Evolutionary conservation across 2,113 vertebrate species (phyloP), one percentile per base, ranked within the genome.

Genomic region (Sceloporus undulatus): DNA sequence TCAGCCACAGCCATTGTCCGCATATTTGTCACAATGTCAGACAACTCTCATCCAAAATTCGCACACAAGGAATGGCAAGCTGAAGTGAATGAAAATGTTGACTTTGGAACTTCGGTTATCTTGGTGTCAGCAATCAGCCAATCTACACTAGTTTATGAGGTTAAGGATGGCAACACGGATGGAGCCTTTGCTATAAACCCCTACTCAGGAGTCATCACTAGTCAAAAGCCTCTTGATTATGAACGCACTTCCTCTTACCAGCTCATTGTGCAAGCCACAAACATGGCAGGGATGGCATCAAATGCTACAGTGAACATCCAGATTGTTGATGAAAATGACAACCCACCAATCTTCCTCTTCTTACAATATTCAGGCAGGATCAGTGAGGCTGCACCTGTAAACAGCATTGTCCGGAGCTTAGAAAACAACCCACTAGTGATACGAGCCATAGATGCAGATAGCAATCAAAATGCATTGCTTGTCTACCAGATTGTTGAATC

Each of bases 221-320:
- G 96, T 77, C 98, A 97, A 65, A 98, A 95, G 87, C 48, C 89
- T 13, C 96, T 99, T 27, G 99, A 99, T 94, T 99, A 98, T 38
- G 99, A 99, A 92, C 95, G 9, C 0, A 91, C 92, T 85, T 92
- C 98, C 23, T 98, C 95, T 34, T 99, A 99, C 85, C 96, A 95
- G 13, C 97, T 99, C 27, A 96, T 94, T 0, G n/a, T 99, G 19
- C 98, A 98, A 90, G 98, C 98, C 82, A 97, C 97, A 48, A 99
- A 99, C 95, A 99, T 99, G 99, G 98, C 99, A 70, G 98, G 99
- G 18, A 98, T 99, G 98, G 96, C 98, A 52, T 98, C 98, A 9
- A 99, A 98, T 87, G 96, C 97, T 70, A 98, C 98, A 0, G 95
- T 98, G 84, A 96, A 96, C 40, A 95, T 99, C 88, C 98, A 98